A percentile compares a stretch with the other conserved stretches of the same genome.
Evolutionary conservation across 23 tunicate species (phyloP).

Genomic region (Oikopleura vanhoeffeni): DNA sequence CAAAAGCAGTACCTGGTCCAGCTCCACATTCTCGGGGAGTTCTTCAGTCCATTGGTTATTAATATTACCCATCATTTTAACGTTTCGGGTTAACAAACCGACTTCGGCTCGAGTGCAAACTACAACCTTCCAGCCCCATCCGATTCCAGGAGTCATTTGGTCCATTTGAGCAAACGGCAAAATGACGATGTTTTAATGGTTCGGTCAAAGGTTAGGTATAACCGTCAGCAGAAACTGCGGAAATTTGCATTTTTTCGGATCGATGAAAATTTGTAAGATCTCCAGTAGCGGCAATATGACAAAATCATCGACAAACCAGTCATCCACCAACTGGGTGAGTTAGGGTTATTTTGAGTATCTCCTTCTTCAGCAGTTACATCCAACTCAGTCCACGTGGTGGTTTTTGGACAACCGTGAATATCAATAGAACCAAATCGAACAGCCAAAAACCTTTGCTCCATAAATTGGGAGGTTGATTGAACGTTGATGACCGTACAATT

Average conservation of each 20-base stretch:
- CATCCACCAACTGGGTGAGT: constrained; percentile 29
- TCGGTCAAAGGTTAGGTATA: no score
- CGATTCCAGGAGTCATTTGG: no score
- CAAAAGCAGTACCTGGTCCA: no score
- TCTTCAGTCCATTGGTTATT: no score
- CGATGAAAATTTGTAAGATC: no score
- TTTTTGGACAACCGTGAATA: constrained; percentile 49
- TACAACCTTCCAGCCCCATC: no score
- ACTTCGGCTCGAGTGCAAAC: constrained; percentile 77
- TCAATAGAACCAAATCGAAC: constrained; percentile 59
- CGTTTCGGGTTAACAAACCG: constrained; percentile 41
- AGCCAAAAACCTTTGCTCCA: constrained; percentile 70
- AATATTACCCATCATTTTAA: constrained; percentile 31
- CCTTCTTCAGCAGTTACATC: constrained; percentile 33
- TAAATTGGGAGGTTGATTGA: constrained; percentile 66
- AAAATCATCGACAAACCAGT: constrained; percentile 47
- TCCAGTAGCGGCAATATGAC: constrained; percentile 78
- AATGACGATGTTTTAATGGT: no score
- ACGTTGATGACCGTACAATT: constrained; percentile 46
- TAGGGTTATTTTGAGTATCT: constrained; percentile 12
- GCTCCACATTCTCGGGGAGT: no score
- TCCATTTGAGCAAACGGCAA: no score
- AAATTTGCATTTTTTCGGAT: no score
- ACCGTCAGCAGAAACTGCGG: no score
- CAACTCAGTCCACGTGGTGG: constrained; percentile 33